phyloP scores from a whole-genome alignment of 2,797 vertebrate genomes.

The Helarctos malayanus region DNA sequence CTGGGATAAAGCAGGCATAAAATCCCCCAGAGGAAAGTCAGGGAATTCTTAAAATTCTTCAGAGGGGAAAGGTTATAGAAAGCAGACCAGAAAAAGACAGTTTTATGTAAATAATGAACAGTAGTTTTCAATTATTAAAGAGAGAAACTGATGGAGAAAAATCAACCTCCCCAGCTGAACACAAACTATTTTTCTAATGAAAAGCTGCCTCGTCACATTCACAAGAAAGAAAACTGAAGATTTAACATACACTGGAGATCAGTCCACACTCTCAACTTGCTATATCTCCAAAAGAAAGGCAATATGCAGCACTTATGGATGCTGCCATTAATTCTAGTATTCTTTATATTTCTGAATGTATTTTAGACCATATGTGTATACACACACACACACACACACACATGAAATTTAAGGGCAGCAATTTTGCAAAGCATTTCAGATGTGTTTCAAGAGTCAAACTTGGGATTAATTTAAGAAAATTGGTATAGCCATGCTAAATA shows the following conservation, averaged over 20 bases:
- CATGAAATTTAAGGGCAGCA: not conserved
- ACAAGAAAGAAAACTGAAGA: slow-evolving; percentile 75
- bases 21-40: slow-evolving; percentile 88
- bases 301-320: not conserved
- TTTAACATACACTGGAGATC: slow-evolving; percentile 74
- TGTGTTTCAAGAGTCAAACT: slow-evolving; percentile 35
- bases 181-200: slow-evolving; percentile 81
- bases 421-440: slow-evolving; percentile 14
- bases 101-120: slow-evolving; percentile 90
- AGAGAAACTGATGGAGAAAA: slow-evolving; percentile 83
- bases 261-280: slow-evolving; percentile 34
- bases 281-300: slow-evolving; percentile 9
- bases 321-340: not conserved
- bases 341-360: not conserved
- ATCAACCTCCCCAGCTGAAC: slow-evolving; percentile 81
- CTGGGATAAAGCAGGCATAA: slow-evolving; percentile 88
- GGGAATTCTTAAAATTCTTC: slow-evolving; percentile 92
- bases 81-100: slow-evolving; percentile 87
- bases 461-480: slow-evolving; percentile 30
- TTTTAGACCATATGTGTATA: not conserved
- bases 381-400: not conserved
- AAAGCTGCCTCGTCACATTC: slow-evolving; percentile 83
- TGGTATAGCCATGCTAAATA: slow-evolving; percentile 59
- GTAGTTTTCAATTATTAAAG: slow-evolving; percentile 90
- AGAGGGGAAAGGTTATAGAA: slow-evolving; percentile 91